Evolutionary conservation across 2,888 invertebrate genomes (phyloP).

Genomic region (Drosophila nigritarsus): DNA sequence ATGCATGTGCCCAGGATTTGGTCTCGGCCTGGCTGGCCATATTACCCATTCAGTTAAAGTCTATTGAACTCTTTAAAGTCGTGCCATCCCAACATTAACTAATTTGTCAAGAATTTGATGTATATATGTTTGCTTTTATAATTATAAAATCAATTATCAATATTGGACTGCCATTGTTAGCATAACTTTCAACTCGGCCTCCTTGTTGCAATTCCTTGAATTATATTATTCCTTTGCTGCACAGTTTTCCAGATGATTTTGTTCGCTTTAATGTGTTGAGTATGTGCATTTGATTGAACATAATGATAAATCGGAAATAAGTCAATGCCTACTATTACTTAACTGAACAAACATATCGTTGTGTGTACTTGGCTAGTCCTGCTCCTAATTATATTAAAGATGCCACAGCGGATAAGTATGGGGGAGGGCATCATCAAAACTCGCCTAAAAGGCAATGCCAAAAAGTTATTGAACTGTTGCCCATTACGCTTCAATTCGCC

Average conservation of each 20-base stretch:
- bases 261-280: background rate
- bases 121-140: background rate
- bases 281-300: background rate
- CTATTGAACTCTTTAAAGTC: constrained; percentile 38
- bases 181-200: background rate
- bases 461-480: constrained; percentile 82
- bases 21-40: background rate
- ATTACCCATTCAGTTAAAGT: constrained; percentile 24
- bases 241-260: background rate
- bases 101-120: background rate
- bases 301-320: background rate
- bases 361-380: constrained; percentile 26
- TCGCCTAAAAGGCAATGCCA: constrained; percentile 65
- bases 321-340: constrained; percentile 1
- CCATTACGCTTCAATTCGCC: constrained; percentile 81
- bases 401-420: constrained; percentile 34
- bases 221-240: background rate
- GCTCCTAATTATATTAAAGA: constrained; percentile 46
- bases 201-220: background rate
- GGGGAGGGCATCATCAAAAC: constrained; percentile 22
- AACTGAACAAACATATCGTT: constrained; percentile 7
- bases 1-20: constrained; percentile 49
- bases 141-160: background rate
- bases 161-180: background rate
- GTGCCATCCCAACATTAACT: background rate